phyloP scores from a whole-genome alignment of 1,140 invertebrate species.

The Hydropsyche tenuis region DNA sequence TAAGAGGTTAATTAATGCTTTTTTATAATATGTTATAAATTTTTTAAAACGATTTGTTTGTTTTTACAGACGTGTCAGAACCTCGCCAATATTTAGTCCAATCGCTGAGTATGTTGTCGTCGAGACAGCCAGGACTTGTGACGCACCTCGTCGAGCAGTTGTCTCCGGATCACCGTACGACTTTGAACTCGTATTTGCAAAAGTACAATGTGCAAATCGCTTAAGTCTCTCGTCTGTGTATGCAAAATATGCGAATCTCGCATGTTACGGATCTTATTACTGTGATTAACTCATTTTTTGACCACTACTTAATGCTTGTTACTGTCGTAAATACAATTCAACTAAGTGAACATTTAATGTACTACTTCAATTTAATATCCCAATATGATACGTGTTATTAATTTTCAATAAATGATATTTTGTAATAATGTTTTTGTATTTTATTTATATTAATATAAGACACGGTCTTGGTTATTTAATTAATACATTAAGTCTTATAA shows the following conservation, averaged over 20 bases:
- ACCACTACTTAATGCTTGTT: too few species aligned
- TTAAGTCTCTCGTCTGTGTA: constrained; percentile 10
- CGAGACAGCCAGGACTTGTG: constrained; percentile 69
- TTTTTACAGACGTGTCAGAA: constrained; percentile 67
- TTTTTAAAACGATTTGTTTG: constrained; percentile 34
- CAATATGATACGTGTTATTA: constrained; percentile 1
- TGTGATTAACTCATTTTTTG: too few species aligned
- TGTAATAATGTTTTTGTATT: background rate
- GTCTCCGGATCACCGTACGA: constrained; percentile 52
- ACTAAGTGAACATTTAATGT: too few species aligned
- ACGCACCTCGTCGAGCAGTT: constrained; percentile 57
- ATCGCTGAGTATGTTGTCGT: constrained; percentile 69
- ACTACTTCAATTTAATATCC: background rate
- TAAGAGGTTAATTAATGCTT: too few species aligned
- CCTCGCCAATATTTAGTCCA: constrained; percentile 75
- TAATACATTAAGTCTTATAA: background rate
- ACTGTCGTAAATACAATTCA: too few species aligned
- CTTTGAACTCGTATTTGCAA: constrained; percentile 54
- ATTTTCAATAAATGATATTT: background rate
- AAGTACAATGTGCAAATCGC: constrained; percentile 54
- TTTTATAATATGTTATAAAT: too few species aligned
- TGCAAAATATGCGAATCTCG: too few species aligned
- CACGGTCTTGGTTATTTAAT: too few species aligned
- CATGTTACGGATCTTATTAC: too few species aligned
- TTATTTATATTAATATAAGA: too few species aligned